phyloP scores from a whole-genome alignment of 2,888 invertebrate species.

The Nasonia oneida region DNA sequence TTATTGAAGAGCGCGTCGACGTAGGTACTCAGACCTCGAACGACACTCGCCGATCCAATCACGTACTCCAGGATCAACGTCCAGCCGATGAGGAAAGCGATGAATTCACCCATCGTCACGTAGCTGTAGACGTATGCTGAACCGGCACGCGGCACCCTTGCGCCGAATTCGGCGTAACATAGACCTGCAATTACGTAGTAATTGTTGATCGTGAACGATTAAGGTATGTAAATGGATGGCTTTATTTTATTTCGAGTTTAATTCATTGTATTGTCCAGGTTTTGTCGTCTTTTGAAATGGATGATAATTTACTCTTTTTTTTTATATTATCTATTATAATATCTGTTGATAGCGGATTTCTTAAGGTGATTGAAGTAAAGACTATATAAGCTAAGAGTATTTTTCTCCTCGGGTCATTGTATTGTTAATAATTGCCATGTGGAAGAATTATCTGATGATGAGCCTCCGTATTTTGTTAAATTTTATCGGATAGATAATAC shows the following conservation, averaged over 20 bases:
- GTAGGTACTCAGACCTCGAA: slow-evolving; percentile 90
- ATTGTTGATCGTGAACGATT: not conserved
- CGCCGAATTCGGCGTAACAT: slow-evolving; percentile 95
- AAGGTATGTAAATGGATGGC: no score
- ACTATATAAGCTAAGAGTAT: not conserved
- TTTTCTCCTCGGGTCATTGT: not conserved
- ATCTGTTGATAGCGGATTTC: not conserved
- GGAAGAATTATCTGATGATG: not conserved
- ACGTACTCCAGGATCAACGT: slow-evolving; percentile 94
- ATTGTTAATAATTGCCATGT: not conserved
- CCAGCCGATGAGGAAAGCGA: slow-evolving; percentile 96
- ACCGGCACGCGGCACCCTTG: slow-evolving; percentile 93
- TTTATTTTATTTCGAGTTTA: no score
- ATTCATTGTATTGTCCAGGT: no score
- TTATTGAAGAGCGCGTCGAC: slow-evolving; percentile 86
- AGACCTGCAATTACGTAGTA: slow-evolving; percentile 81
- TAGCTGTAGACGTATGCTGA: slow-evolving; percentile 97
- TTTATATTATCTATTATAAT: no score
- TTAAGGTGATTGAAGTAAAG: not conserved
- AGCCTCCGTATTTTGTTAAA: not conserved
- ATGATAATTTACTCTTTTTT: no score
- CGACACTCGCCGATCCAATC: slow-evolving; percentile 91
- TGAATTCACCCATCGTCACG: slow-evolving; percentile 94
- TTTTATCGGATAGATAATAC: not conserved
- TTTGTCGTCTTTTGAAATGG: no score